A percentile compares a stretch with the other conserved stretches of the same genome.
Evolutionary conservation across 2,113 vertebrate genomes (phyloP).

Genomic region (Cisticola juncidis): DNA sequence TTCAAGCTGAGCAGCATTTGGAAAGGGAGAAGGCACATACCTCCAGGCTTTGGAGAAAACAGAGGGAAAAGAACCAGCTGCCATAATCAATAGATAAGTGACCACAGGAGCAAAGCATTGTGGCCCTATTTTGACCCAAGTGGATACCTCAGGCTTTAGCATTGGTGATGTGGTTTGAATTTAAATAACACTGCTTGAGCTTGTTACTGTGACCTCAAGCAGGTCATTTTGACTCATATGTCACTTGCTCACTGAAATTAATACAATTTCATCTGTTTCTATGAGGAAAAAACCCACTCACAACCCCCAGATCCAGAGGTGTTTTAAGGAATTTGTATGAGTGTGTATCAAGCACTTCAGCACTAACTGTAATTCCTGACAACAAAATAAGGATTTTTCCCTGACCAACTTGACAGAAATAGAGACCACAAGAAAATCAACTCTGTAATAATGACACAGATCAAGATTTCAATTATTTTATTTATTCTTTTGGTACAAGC

Average conservation of each 20-base stretch:
- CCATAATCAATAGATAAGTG: neutral
- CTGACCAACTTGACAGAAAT: neutral
- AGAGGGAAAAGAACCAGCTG: neutral
- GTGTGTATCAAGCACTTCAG: neutral
- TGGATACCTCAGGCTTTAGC: neutral
- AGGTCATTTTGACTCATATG: neutral
- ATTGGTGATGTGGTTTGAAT: neutral
- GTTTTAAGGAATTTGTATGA: neutral
- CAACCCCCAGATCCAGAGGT: neutral
- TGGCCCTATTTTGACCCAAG: neutral
- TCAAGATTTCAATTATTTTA: constrained; percentile 12
- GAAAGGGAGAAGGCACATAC: neutral
- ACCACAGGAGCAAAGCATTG: neutral
- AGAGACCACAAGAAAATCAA: neutral
- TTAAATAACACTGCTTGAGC: neutral
- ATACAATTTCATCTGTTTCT: neutral
- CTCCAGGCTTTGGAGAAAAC: neutral
- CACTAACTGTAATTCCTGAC: neutral
- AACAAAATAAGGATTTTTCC: neutral
- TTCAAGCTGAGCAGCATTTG: neutral
- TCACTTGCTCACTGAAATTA: neutral
- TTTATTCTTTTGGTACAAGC: neutral
- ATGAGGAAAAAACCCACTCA: neutral
- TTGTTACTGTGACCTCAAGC: neutral
- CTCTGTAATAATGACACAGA: neutral